phyloP scores from a whole-genome alignment of 2,113 vertebrate genomes.

The Opisthocomus hoazin region DNA sequence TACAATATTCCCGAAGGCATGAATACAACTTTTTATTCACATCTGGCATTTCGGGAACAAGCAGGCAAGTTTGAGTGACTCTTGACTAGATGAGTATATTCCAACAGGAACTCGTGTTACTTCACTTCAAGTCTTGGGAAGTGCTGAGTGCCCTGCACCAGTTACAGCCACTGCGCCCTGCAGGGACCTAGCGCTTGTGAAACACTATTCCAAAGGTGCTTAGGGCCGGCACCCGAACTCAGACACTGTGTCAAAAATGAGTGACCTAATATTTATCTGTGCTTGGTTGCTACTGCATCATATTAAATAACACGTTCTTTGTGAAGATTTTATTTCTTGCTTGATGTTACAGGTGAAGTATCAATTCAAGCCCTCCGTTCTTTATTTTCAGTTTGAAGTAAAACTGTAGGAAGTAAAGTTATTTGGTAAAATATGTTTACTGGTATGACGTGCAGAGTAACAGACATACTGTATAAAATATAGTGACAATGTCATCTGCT shows the following conservation, averaged over 20 bases:
- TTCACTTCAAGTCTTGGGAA: not conserved
- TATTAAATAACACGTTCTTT: not conserved
- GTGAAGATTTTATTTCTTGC: not conserved
- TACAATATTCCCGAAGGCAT: not conserved
- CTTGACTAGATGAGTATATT: not conserved
- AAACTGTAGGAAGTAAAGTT: not conserved
- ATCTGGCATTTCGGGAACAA: not conserved
- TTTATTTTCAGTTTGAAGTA: not conserved
- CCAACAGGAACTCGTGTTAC: not conserved
- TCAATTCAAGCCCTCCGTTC: not conserved
- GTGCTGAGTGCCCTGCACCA: not conserved
- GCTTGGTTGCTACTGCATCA: not conserved
- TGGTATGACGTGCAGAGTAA: not conserved
- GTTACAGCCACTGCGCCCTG: not conserved
- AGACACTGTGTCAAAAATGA: not conserved
- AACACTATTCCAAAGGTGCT: not conserved
- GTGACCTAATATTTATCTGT: not conserved
- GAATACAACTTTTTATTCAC: not conserved
- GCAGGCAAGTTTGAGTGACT: not conserved
- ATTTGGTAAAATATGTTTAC: not conserved
- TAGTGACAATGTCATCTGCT: not conserved
- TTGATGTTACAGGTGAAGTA: not conserved
- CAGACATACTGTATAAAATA: not conserved
- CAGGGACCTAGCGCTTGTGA: not conserved
- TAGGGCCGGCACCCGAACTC: not conserved